phyloP scores from a whole-genome alignment of 2,113 vertebrate genomes.

The Gracilinanus agilis region DNA sequence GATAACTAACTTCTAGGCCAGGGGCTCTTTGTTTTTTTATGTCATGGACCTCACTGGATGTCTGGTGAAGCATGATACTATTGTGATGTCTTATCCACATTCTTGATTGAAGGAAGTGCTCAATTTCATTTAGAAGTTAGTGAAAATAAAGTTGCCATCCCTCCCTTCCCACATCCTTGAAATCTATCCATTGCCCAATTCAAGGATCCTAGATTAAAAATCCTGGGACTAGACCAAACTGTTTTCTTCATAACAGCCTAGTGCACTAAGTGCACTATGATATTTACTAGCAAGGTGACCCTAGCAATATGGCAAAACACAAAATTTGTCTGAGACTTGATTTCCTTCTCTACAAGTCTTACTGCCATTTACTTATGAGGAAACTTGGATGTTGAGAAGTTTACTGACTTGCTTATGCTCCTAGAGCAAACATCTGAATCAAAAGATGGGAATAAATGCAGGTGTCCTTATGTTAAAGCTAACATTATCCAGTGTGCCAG shows the following conservation, averaged over 20 bases:
- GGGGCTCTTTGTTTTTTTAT: not conserved
- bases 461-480: not conserved
- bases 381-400: not conserved
- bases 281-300: not conserved
- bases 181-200: not conserved
- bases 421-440: not conserved
- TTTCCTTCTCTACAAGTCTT: not conserved
- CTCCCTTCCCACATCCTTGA: not conserved
- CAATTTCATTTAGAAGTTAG: not conserved
- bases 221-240: not conserved
- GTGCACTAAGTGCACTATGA: not conserved
- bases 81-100: not conserved
- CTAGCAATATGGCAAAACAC: not conserved
- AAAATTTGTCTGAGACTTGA: not conserved
- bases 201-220: not conserved
- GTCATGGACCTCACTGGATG: not conserved
- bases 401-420: not conserved
- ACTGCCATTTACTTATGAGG: not conserved
- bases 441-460: not conserved
- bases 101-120: not conserved
- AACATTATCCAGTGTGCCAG: not conserved
- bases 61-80: not conserved
- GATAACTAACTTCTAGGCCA: not conserved
- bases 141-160: not conserved
- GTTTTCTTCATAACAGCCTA: not conserved